Evolutionary conservation across 1,140 invertebrate genomes (phyloP), one percentile per base, ranked within the genome.

Genomic region (Lasioglossum albipes): DNA sequence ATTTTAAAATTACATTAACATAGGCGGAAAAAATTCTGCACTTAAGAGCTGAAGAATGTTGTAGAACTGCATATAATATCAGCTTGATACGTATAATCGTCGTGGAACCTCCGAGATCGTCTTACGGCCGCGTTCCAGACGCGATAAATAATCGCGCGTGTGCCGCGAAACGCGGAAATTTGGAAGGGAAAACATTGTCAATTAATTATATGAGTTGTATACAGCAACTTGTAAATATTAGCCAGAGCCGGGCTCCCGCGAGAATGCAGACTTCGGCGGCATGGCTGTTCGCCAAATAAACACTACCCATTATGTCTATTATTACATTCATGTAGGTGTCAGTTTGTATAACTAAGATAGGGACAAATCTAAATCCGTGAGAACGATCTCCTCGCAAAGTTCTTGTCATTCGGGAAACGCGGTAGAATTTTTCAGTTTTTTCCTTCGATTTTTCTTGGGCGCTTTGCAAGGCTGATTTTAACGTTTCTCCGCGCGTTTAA

Each of bases 261-360:
- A 67, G 57, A 80, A 80, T 80, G 73, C 65, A 80, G 73, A 75
- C 73, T 75, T 42, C 22, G 79, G 27, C 73, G 65, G 65, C 31
- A 75, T 80, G 79, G 79, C 79, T 72, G 27, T 27, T 42, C 66
- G 79, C 79, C 79, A 80, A 80, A 80, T 80, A 80, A 80, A 80
- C 73, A 80, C 72, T 80, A 80, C 72, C 73, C 79, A 80, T 80
- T 80, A 80, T 80, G 73, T 80, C 79, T 80, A 80, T 80, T 80
- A 80, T 80, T 80, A 80, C 62, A 75, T 80, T 75, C 79, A 80
- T 80, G 79, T 80, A 80, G 79, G 73, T 80, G 73, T 80, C 57
- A 57, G 72, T 80, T 75, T 68, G 78, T 75, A 80, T 75, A 80
- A 75, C 66, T 42, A 57, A 59, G 72, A 75, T 80, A 75, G 79